Base-by-base conservation (phyloP, 2,113 vertebrate species). In the Malurus alboscapulatus region DNA sequence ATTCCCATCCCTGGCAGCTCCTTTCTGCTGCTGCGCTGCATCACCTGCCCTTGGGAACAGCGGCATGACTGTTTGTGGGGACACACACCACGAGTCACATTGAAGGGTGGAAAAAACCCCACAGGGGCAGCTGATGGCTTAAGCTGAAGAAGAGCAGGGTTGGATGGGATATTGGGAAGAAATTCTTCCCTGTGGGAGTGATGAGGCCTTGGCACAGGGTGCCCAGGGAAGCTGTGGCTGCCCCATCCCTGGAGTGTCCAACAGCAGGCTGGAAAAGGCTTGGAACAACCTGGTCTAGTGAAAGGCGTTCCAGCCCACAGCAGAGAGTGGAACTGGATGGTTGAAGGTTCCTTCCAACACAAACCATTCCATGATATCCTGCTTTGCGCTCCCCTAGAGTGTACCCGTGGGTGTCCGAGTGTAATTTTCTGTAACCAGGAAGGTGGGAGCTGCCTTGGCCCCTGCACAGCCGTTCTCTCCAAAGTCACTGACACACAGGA, bases 11-110 rank as follows among this genome's bases (percentile, higher is more conserved):
- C 29, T 26, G 55, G 53, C 79, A 83, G 68, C 59, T 77, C 54
- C 36, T 26, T 54, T 85, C 59, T 3, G 0, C 76, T 48, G 6
- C 73, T 4, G 29, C 3, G 4, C 47, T 20, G 62, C 0, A 0
- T 63, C 51, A 20, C 71, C 4, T 40, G 65, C 78, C 82, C 36
- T 27, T 0, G 0, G 94, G 40, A 73, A 9, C 1, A 19, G 48
- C 4, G 0, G 47, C 0, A 0, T 24, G 30, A 24, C 88, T 32
- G 42, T 42, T 22, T 7, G 54, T 21, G 38, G 68, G 54, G 63
- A 82, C 40, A 12, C 34, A 12, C 29, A 13, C 42, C 30, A 0
- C 1, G 3, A 38, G 16, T 17, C 63, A 36, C 65, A 9, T 4
- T 47, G 25, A 75, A 58, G 53, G 16, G 4, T 26, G 82, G 44